Conservation (phyloP, 2,888 invertebrate species). For the Cephus sareptanus region DNA sequence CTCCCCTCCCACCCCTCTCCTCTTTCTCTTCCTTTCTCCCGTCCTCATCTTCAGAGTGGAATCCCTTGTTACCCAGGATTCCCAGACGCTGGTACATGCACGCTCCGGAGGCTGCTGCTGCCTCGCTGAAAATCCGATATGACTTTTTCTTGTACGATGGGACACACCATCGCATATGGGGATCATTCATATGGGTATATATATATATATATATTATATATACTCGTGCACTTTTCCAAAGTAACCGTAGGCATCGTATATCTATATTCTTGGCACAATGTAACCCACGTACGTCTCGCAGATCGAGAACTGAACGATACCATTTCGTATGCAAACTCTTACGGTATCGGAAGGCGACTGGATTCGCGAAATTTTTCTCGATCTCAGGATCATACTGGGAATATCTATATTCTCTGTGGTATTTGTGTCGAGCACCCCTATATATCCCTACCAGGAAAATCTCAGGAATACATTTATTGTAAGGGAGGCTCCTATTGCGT, state of each 20-base stretch:
- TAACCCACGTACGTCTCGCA: background rate
- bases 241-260: no score
- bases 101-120: background rate
- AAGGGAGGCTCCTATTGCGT: no score
- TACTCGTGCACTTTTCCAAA: background rate
- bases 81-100: constrained; percentile 1
- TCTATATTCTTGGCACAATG: no score
- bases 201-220: background rate
- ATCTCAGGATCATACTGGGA: no score
- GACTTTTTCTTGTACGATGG: constrained; percentile 3
- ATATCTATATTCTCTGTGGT: no score
- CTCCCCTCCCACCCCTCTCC: no score
- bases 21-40: no score
- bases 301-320: background rate
- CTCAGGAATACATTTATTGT: no score
- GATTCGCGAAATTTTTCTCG: background rate
- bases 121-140: constrained; percentile 2
- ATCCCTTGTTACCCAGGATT: constrained; percentile 5
- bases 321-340: constrained; percentile 1
- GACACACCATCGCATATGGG: background rate
- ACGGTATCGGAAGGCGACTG: background rate
- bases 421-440: no score
- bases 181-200: background rate
- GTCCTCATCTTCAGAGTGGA: constrained; percentile 1
- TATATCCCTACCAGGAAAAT: no score